Percentiles rank a stretch among this genome's conserved stretches.
Evolutionary conservation across 2,797 vertebrate genomes (phyloP).

Genomic region (Coregonus suidteri): DNA sequence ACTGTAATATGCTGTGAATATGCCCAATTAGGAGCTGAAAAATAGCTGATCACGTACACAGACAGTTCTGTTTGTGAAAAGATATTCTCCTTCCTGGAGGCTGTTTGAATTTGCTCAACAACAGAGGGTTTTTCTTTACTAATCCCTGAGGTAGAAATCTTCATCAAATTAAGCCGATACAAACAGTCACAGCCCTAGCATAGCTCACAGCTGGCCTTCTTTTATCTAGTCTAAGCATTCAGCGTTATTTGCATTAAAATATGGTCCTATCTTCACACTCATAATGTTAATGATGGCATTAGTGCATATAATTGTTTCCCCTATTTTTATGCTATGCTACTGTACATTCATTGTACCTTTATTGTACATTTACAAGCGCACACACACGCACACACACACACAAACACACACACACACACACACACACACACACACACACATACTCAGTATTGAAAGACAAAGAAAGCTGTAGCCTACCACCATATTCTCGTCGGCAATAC

Average conservation of each 20-base stretch:
- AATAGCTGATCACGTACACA: not conserved
- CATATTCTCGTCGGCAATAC: not conserved
- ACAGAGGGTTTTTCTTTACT: conserved; percentile 22
- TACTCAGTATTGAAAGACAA: conserved; percentile 13
- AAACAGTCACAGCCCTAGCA: conserved; percentile 17
- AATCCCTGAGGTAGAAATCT: conserved; percentile 50
- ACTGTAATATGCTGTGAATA: conserved; percentile 1
- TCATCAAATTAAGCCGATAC: conserved; percentile 36
- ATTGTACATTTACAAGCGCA: conserved; percentile 15
- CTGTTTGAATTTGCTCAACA: conserved; percentile 30
- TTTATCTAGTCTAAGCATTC: conserved; percentile 24
- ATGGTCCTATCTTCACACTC: conserved; percentile 36
- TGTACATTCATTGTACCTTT: conserved; percentile 38
- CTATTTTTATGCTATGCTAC: conserved; percentile 22
- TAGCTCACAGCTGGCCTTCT: conserved; percentile 23
- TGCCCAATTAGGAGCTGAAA: not conserved
- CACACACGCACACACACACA: conserved; percentile 8
- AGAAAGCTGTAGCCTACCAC: conserved; percentile 12
- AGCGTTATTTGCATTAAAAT: conserved; percentile 52
- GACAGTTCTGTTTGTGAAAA: conserved; percentile 12
- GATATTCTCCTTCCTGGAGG: conserved; percentile 9
- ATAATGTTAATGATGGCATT: conserved; percentile 40
- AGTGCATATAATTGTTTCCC: conserved; percentile 27
- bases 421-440: not conserved
- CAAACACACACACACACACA: conserved; percentile 8